Base-by-base conservation (phyloP, 2,113 vertebrate genomes). In the Mola mola region DNA sequence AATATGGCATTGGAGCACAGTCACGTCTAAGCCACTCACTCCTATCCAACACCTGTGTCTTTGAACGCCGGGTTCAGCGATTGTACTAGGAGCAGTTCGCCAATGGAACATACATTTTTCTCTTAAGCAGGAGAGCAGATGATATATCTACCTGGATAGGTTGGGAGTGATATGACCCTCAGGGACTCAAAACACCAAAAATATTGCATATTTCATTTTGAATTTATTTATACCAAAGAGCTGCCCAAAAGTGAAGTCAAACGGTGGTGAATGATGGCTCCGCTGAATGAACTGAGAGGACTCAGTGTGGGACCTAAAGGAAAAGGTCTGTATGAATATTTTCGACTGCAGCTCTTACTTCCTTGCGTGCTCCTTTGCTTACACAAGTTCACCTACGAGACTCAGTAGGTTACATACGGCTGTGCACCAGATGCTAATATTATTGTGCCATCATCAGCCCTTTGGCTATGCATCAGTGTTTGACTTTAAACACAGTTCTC, bases 201-300 rank as follows among this genome's bases (percentile, higher is more conserved):
- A n/a, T n/a, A n/a, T n/a, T n/a, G n/a, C n/a, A n/a, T n/a, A n/a
- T n/a, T n/a, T n/a, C n/a, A n/a, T n/a, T n/a, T n/a, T n/a, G n/a
- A n/a, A n/a, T n/a, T n/a, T n/a, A n/a, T n/a, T n/a, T n/a, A n/a
- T n/a, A n/a, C n/a, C n/a, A n/a, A n/a, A n/a, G n/a, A n/a, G n/a
- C n/a, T n/a, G n/a, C n/a, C n/a, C n/a, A n/a, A n/a, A n/a, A n/a
- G n/a, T n/a, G n/a, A n/a, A n/a, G n/a, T n/a, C n/a, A n/a, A n/a
- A n/a, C n/a, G n/a, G n/a, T n/a, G 33, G 20, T 63, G 48, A 64
- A 42, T 21, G 22, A 71, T 72, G 59, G 58, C 41, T 68, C 13
- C 15, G 40, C 65, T 44, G 29, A 70, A 66, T 28, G 34, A n/a
- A 33, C 46, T 63, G 17, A 36, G 38, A 59, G 2, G 49, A 60